Conservation (phyloP, 2,797 vertebrate species). For the Lycodopsis pacificus region DNA sequence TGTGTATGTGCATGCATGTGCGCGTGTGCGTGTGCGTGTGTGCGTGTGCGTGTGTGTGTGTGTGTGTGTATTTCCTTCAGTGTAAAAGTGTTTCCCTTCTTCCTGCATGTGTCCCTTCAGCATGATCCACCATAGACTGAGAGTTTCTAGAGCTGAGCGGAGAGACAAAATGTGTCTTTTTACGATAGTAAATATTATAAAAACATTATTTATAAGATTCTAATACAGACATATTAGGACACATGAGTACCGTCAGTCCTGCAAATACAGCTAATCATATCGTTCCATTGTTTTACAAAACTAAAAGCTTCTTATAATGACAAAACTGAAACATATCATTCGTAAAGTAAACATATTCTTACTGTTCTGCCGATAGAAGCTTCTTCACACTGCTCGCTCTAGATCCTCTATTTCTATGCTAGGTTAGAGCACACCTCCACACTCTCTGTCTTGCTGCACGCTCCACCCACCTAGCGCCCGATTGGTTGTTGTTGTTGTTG, state of each 20-base stretch:
- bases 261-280: background rate
- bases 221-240: too few relatives aligned
- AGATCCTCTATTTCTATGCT: conserved; percentile 57
- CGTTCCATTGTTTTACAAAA: too few relatives aligned
- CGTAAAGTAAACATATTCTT: too few relatives aligned
- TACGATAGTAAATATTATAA: background rate
- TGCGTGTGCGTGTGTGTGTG: conserved; percentile 7
- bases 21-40: conserved; percentile 50
- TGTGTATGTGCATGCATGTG: conserved; percentile 60
- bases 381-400: conserved; percentile 37
- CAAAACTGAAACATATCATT: too few relatives aligned
- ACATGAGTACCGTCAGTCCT: background rate
- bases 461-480: conserved; percentile 79
- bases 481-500: conserved; percentile 82
- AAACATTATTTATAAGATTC: background rate
- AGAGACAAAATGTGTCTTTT: too few relatives aligned
- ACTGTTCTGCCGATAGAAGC: too few relatives aligned
- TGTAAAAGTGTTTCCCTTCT: conserved; percentile 37
- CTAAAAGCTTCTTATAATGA: too few relatives aligned
- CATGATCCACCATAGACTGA: conserved; percentile 69
- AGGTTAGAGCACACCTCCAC: conserved; percentile 65
- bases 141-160: conserved; percentile 54
- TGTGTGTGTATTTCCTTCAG: conserved; percentile 30
- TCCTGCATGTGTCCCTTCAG: conserved; percentile 72
- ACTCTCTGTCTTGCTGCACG: conserved; percentile 73